Evolutionary conservation across 2,888 invertebrate genomes (phyloP), one percentile per base, ranked within the genome.

Genomic region (Phrixothrix hirtus): DNA sequence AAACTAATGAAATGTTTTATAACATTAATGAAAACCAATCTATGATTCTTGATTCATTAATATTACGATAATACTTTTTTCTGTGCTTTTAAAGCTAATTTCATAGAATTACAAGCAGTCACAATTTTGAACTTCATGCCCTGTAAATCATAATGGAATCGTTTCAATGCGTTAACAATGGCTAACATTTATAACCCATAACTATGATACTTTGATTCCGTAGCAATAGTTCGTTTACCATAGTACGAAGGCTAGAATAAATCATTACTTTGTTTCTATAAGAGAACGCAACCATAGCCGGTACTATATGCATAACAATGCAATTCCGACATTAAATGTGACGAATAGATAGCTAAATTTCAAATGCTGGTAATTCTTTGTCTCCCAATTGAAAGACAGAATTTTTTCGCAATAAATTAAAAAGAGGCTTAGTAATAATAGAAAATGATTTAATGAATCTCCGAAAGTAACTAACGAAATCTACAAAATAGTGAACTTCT

Each of bases 271-370:
- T 67, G 65, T 31, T 48, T 59, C 44, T 71, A 70, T 15, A 71
- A n/a, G 9, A 71, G 41, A 1, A 68, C 58, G 0, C 65, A 62
- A 0, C 67, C 70, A 37, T 61, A 69, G 0, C 69, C 68, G 0
- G 44, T 5, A 0, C 60, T 30, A 34, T 66, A 67, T 0, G 66
- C 70, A 52, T 71, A 68, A 6, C 65, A 67, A 37, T 72, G 70
- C 12, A 70, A 36, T 43, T 72, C 64, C 1, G 69, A 70, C 21
- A 63, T 59, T 7, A 57, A 45, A 2, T 38, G 26, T 0, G 67
- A 64, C 13, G 61, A 55, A 36, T 65, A 73, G 4, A 69, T 54
- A 4, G 57, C 36, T 11, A 69, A 55, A 11, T 65, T 55, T 9
- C 29, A 7, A 7, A 29, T n/a, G n/a, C 3, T n/a, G 29, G 7